phyloP scores from a whole-genome alignment of 2,113 vertebrate species.

The Brachypodius melanocephalos region DNA sequence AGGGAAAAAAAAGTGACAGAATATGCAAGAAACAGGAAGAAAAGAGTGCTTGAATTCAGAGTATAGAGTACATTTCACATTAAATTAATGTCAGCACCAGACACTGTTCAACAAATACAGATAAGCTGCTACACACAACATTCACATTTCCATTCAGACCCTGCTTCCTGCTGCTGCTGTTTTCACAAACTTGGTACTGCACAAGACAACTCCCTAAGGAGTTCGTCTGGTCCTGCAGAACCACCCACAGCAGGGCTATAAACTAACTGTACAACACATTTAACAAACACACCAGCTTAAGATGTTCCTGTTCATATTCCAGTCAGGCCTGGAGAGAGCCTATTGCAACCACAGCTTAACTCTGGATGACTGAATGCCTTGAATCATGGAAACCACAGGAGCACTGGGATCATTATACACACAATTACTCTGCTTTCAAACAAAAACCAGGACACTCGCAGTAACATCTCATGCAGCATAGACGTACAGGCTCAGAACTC shows the following conservation, averaged over 20 bases:
- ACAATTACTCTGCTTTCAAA: neutral
- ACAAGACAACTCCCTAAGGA: neutral
- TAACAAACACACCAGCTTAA: neutral
- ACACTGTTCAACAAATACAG: neutral
- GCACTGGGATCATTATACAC: neutral
- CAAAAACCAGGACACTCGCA: neutral
- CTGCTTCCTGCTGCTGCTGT: neutral
- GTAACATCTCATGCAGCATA: rapidly evolving
- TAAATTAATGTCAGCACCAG: neutral
- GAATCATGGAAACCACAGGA: neutral
- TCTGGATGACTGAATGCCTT: neutral
- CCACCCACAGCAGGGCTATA: neutral
- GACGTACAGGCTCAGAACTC: neutral
- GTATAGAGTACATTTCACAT: neutral
- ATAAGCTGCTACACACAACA: neutral
- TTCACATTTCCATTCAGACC: neutral
- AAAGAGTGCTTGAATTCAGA: neutral
- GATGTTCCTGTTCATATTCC: neutral
- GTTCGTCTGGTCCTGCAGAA: neutral
- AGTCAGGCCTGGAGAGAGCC: neutral
- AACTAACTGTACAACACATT: neutral
- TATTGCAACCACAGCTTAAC: neutral
- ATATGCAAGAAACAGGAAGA: neutral
- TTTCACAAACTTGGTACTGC: neutral
- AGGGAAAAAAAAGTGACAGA: neutral